Conservation (phyloP, 1,140 invertebrate species). For the Nomia melanderi region DNA sequence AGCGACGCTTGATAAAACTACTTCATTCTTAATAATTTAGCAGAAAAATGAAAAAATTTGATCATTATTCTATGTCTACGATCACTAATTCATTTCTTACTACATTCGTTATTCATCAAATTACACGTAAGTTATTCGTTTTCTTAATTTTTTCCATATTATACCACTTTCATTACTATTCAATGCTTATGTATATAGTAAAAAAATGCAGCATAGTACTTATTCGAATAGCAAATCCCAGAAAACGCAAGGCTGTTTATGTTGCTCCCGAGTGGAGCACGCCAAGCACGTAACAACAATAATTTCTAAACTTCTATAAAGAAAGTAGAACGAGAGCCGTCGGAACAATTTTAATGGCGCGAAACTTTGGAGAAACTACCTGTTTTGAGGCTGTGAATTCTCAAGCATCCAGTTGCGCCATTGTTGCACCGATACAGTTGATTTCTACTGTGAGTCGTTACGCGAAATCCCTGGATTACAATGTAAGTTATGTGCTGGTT, state of each 20-base stretch:
- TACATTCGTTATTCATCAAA: too few species aligned
- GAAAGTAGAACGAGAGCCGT: neutral
- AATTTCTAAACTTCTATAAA: neutral
- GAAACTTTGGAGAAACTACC: neutral
- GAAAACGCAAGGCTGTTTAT: too few species aligned
- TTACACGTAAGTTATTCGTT: too few species aligned
- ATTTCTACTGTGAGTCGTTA: neutral
- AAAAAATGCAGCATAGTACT: too few species aligned
- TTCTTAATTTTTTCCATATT: too few species aligned
- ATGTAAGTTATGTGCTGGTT: neutral
- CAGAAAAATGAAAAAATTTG: too few species aligned
- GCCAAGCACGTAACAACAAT: neutral
- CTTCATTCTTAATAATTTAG: too few species aligned
- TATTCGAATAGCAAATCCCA: neutral
- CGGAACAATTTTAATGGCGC: neutral
- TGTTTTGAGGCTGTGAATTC: neutral
- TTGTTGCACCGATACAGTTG: neutral
- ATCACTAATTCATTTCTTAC: too few species aligned
- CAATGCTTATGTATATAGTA: too few species aligned
- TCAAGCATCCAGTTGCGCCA: neutral
- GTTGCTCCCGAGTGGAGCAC: neutral
- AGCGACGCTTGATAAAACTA: too few species aligned
- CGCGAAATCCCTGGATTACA: neutral
- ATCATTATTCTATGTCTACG: too few species aligned
- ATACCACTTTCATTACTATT: too few species aligned